Evolutionary conservation across 2,888 invertebrate genomes (phyloP), one percentile per base, ranked within the genome.

Genomic region (Spodoptera exigua): DNA sequence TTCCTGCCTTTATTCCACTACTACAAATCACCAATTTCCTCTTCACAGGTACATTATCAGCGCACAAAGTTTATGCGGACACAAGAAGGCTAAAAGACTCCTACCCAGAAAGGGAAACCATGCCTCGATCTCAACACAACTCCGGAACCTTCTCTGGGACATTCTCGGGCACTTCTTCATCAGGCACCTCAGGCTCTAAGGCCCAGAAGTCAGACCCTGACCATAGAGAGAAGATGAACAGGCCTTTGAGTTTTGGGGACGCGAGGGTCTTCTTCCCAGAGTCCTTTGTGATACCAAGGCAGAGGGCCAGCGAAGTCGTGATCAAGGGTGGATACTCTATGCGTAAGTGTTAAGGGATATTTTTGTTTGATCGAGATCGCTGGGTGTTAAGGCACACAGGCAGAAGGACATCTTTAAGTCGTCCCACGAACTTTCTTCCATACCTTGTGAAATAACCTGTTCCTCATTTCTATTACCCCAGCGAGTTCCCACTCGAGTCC

Each of bases 181-280:
- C 94, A 0, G 94, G 94, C 0, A 94, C 94, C 1, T 94, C 94
- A 3, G 94, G 94, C 7, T 94, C 94, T 3, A 92, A 91, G 61
- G 86, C 89, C 2, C 89, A 87, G 58, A 87, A 87, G 57, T 86
- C 87, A 5, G 90, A 90, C 61, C 86, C 86, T 12, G 89, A 83
- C 27, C 65, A 77, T 36, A 58, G 82, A 44, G 89, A 90, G 39
- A 89, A 88, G 70, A 82, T 84, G 78, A 88, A 83, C 76, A 79
- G 94, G 45, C 92, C 94, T 0, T 66, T 91, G 13, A 92, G 92
- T 61, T 93, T 91, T 47, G 91, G 91, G 12, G 94, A 94, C 70
- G 91, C 92, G 27, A 84, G 94, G 70, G 92, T 94, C 0, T 94
- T 94, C 86, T 94, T 94, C 57, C 94, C 94, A n/a, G 94, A 94